phyloP scores from a whole-genome alignment of 1,140 invertebrate genomes.

The Drosophila ogumai region DNA sequence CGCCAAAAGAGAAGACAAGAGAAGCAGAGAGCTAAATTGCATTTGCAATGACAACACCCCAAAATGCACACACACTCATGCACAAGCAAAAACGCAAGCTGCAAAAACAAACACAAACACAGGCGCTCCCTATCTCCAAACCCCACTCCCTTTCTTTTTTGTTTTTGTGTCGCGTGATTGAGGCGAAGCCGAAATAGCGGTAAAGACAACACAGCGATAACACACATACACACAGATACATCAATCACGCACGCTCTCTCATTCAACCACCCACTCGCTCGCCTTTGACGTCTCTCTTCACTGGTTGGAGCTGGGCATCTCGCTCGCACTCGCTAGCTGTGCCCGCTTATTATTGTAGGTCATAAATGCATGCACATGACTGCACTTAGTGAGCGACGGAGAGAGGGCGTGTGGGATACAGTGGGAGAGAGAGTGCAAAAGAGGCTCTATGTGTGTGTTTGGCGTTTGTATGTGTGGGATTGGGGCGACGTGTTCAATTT shows the following conservation, averaged over 20 bases:
- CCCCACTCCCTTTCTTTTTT: constrained; percentile 11
- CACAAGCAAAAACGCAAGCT: constrained; percentile 27
- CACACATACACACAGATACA: constrained; percentile 37
- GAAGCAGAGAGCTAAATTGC: constrained; percentile 16
- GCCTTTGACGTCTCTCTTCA: constrained; percentile 9
- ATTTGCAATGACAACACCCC: constrained; percentile 54
- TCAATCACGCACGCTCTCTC: constrained; percentile 23
- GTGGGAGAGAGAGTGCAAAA: constrained; percentile 11
- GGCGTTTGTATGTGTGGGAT: constrained; percentile 4
- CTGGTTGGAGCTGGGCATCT: constrained; percentile 35
- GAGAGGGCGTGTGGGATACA: constrained; percentile 1
- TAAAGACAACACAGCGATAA: constrained; percentile 47
- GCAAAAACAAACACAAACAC: constrained; percentile 27
- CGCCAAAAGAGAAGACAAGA: background rate
- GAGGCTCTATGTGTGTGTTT: constrained; percentile 11
- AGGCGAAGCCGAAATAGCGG: constrained; percentile 42
- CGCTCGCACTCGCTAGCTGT: constrained; percentile 29
- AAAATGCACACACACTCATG: constrained; percentile 37
- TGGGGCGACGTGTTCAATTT: constrained; percentile 46
- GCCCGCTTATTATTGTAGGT: constrained; percentile 69
- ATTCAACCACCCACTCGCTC: constrained; percentile 18
- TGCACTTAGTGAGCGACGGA: constrained; percentile 37
- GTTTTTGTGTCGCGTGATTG: constrained; percentile 50
- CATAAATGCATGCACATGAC: constrained; percentile 75
- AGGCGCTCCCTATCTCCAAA: constrained; percentile 7